Evolutionary conservation across 2,888 invertebrate species (phyloP), one percentile per base, ranked within the genome.

Genomic region (Machimus rusticus): DNA sequence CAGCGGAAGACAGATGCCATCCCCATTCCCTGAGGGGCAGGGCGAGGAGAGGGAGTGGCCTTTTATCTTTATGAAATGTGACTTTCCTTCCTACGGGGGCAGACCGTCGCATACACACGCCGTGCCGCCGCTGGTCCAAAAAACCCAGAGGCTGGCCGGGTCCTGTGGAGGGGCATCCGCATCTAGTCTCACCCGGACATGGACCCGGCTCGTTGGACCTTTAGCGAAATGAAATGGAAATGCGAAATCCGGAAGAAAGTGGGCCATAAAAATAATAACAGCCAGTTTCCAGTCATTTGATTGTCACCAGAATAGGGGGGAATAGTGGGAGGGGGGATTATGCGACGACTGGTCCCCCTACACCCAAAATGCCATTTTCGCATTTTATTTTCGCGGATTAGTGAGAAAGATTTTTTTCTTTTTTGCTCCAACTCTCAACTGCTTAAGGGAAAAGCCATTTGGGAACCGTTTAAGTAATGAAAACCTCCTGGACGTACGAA

Each of bases 221-320:
- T 86, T 86, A 86, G 43, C 77, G 77, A 78, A 86, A 86, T 79
- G 78, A 86, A 86, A 86, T 86, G 86, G 79, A 86, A 86, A 86
- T 86, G 86, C 55, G 78, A 57, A 86, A 77, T 37, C 74, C 74
- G 76, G 77, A 77, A 55, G 66, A 86, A 39, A 57, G 78, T 86
- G 82, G 76, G 81, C 88, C 77, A 88, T 87, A 88, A 88, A 88
- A 88, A 88, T 88, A 88, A 88, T 87, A 87, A 88, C 88, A 87
- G 78, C 85, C 87, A 88, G 86, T 87, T 88, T 87, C 78, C 81
- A 74, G 86, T 76, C 81, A 86, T 87, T 88, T 88, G 88, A 84
- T 39, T 74, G 66, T 66, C 51, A 84, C 19, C 23, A 2, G 28
- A 74, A 74, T 66, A 66, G 14, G 74, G 74, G n/a, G 39, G 66